These are phyloP conservation scores for Astur gentilis DNA, from an alignment of 2,113 vertebrate species.

Conservation along the genomic window DNA sequence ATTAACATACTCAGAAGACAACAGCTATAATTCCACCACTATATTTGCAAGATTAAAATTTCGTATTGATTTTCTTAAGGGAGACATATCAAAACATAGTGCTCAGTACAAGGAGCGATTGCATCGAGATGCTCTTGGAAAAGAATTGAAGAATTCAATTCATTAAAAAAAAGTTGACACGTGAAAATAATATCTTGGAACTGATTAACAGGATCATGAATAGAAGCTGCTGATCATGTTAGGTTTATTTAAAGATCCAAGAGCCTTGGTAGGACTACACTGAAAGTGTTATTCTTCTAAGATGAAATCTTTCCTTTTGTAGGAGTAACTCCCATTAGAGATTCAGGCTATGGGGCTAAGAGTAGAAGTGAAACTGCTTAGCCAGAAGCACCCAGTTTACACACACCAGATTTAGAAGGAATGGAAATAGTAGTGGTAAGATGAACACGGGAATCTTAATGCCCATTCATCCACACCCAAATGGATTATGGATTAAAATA, in stretches of 20 bases:
- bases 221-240: background rate
- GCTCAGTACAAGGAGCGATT: background rate
- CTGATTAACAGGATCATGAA: background rate
- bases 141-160: background rate
- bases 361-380: background rate
- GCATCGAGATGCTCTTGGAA: background rate
- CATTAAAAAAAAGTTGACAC: background rate
- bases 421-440: background rate
- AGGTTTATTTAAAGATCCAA: background rate
- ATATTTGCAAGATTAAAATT: background rate
- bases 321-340: background rate
- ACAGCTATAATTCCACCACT: background rate
- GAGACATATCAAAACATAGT: background rate
- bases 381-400: background rate
- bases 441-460: background rate
- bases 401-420: background rate
- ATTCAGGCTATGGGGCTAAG: background rate
- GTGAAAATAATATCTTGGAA: background rate
- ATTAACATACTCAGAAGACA: background rate
- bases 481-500: background rate
- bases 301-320: background rate
- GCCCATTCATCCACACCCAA: background rate
- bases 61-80: background rate
- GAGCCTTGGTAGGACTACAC: background rate
- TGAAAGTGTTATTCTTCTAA: background rate